Conservation (phyloP, 2,888 invertebrate genomes). For the Yponomeuta cagnagella region DNA sequence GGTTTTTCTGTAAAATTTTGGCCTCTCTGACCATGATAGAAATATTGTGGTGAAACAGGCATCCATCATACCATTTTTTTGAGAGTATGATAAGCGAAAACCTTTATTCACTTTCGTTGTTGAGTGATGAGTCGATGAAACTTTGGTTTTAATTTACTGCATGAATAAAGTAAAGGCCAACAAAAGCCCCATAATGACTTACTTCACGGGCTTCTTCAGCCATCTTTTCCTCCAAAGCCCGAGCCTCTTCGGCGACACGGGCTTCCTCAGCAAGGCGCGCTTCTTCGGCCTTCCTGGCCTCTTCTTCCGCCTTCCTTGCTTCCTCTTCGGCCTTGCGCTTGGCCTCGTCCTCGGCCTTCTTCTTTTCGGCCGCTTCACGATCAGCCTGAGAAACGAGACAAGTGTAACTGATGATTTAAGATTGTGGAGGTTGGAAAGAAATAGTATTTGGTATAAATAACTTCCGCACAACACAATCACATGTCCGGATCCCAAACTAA, state of each 20-base stretch:
- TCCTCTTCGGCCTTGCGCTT: conserved; percentile 74
- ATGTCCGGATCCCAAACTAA: background rate
- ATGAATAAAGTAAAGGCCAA: background rate
- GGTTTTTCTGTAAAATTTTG: too few species aligned
- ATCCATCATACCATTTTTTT: too few species aligned
- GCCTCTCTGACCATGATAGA: too few species aligned
- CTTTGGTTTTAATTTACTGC: too few species aligned
- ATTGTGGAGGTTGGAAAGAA: background rate
- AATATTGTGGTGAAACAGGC: too few species aligned
- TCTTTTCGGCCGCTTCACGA: conserved; percentile 63
- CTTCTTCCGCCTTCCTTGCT: conserved; percentile 64
- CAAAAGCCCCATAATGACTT: conserved; percentile 19
- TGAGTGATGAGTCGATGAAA: too few species aligned
- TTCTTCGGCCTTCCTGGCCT: conserved; percentile 58
- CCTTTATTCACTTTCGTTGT: too few species aligned
- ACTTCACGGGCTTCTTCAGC: conserved; percentile 65
- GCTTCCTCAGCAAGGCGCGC: conserved; percentile 56
- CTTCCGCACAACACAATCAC: background rate
- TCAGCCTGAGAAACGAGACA: conserved; percentile 37
- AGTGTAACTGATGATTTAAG: background rate
- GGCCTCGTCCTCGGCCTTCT: conserved; percentile 72
- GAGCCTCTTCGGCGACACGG: conserved; percentile 36
- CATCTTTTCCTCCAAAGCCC: conserved; percentile 49
- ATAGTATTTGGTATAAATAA: too few species aligned
- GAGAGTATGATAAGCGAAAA: too few species aligned